Evolutionary conservation across 2,797 vertebrate species (phyloP).

Genomic region (Molossus alvarezi): DNA sequence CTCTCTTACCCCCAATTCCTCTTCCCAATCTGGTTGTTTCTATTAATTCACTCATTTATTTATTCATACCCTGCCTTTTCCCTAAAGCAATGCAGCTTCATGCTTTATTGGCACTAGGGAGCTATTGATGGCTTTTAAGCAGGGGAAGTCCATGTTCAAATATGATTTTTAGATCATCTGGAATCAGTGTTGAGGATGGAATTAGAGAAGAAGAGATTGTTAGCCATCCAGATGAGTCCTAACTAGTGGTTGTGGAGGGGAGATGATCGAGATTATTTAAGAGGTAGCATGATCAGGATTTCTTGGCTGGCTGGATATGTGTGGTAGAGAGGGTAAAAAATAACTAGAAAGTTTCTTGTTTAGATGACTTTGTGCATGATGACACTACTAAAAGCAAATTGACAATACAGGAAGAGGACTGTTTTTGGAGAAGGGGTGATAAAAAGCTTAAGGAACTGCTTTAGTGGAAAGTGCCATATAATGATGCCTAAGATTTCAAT

Average conservation of each 20-base stretch:
- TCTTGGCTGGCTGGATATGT: neutral
- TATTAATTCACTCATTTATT: neutral
- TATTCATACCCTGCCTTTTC: neutral
- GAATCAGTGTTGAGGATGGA: neutral
- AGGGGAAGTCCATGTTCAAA: neutral
- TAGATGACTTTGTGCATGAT: neutral
- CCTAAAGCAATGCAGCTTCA: neutral
- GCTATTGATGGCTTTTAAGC: neutral
- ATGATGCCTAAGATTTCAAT: neutral
- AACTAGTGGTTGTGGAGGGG: neutral
- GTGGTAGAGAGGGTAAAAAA: neutral
- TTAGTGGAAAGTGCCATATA: neutral
- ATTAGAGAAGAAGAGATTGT: neutral
- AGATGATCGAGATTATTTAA: conserved; percentile 7
- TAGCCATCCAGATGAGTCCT: neutral
- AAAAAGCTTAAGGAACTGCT: neutral
- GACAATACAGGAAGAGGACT: neutral
- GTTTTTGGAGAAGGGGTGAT: neutral
- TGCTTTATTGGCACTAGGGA: neutral
- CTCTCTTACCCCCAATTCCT: neutral
- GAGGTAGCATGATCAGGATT: neutral
- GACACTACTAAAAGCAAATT: neutral
- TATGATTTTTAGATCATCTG: conserved; percentile 19
- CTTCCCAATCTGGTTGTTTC: neutral
- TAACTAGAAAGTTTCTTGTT: neutral